Evolutionary conservation across 2,888 invertebrate genomes (phyloP).

Genomic region (Lamellibrachia satsuma): DNA sequence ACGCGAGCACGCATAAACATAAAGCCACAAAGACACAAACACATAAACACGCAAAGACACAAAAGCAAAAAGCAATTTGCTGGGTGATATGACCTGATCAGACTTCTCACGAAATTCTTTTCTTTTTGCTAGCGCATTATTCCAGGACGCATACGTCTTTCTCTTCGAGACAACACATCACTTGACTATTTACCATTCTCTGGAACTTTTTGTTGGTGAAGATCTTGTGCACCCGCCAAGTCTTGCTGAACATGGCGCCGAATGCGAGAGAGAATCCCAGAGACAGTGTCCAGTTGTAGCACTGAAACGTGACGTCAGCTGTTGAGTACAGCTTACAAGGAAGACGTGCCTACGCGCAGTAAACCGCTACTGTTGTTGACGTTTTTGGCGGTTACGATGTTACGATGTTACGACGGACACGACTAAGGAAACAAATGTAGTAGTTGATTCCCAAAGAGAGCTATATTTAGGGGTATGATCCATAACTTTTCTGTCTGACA

Average conservation of each 20-base stretch:
- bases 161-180: neutral
- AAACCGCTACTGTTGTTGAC: too few relatives aligned
- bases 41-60: neutral
- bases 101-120: too few relatives aligned
- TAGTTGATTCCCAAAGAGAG: too few relatives aligned
- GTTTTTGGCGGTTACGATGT: too few relatives aligned
- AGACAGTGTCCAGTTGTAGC: constrained; percentile 46
- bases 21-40: neutral
- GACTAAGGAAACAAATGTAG: too few relatives aligned
- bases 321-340: neutral
- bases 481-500: too few relatives aligned
- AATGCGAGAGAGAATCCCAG: constrained; percentile 49
- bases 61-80: neutral
- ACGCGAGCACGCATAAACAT: neutral
- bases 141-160: neutral
- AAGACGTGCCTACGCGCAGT: too few relatives aligned
- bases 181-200: constrained; percentile 39
- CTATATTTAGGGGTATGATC: too few relatives aligned
- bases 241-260: constrained; percentile 53
- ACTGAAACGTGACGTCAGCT: constrained; percentile 32
- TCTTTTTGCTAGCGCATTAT: neutral
- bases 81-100: too few relatives aligned
- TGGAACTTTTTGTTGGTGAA: constrained; percentile 51
- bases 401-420: too few relatives aligned
- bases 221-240: constrained; percentile 50